Evolutionary conservation across 2,113 vertebrate species (phyloP), one percentile per base, ranked within the genome.

Genomic region (Cynocephalus volans): DNA sequence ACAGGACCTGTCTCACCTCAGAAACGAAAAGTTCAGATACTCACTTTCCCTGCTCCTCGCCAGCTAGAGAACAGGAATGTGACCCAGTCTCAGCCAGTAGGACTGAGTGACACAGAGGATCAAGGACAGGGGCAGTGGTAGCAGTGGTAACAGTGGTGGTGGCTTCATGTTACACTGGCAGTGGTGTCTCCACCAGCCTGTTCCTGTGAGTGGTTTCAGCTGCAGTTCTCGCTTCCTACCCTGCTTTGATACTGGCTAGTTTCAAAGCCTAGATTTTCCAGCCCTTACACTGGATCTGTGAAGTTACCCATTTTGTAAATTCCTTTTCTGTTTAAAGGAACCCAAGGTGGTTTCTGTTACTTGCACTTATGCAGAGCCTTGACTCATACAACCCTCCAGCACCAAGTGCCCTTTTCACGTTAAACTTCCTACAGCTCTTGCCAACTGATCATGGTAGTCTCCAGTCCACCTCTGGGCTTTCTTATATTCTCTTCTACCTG

Each of bases 321-420:
- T 88, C 14, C 28, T 90, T 94, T 90, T 88, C 64, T 87, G 56
- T 90, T 86, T 90, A 85, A 86, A 93, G 56, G 54, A 92, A 73
- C 56, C 17, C 56, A 31, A 52, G 73, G 31, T 50, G 23, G 23
- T 94, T 94, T 80, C 85, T 94, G 56, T 94, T 91, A 54, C 26
- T 87, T 88, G 70, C 48, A 52, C 26, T 76, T 72, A 60, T 1
- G 5, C 88, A 72, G 41, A 91, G 24, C 21, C 54, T 93, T 80
- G 52, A 69, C 14, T 45, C 23, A 86, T 36, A 24, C 50, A 0
- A 31, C 8, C 8, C 31, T 90, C 6, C 9, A 83, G 52, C 60
- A 69, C 62, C 48, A 65, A 73, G 54, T 62, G 33, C 15, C 15
- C 52, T 21, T 11, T 77, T 72, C 65, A 45, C 36, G 41, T 56